A percentile compares a stretch with the other conserved stretches of the same genome.
Evolutionary conservation across 2,113 vertebrate species (phyloP).

Genomic region (Callospermophilus lateralis): DNA sequence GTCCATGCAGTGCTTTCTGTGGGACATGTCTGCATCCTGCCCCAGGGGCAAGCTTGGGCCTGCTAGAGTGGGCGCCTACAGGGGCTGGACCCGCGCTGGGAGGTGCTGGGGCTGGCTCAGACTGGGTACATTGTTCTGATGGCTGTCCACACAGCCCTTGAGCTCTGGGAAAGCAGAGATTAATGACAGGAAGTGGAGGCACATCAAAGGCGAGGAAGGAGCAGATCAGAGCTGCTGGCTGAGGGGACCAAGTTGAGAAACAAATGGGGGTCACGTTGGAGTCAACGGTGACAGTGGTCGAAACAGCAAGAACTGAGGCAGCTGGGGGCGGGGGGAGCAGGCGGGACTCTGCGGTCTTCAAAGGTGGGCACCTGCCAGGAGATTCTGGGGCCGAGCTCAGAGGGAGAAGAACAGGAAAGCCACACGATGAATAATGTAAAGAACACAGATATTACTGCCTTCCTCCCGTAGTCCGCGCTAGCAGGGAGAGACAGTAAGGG

Average conservation of each 20-base stretch:
- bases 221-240: conserved; percentile 36
- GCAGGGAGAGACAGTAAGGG: background rate
- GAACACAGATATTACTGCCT: fast-evolving
- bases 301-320: fast-evolving
- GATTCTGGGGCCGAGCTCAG: background rate
- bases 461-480: background rate
- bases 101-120: background rate
- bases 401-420: background rate
- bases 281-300: background rate
- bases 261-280: background rate
- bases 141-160: background rate
- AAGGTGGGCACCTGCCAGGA: background rate
- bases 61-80: fast-evolving
- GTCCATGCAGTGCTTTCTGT: background rate
- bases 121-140: background rate
- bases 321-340: too few species aligned
- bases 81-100: too few species aligned
- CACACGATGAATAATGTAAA: fast-evolving
- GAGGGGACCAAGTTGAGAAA: background rate
- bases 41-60: background rate
- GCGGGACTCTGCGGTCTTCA: fast-evolving
- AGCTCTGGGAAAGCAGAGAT: background rate
- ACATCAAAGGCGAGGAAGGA: conserved; percentile 48
- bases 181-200: conserved; percentile 37
- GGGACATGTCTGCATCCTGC: fast-evolving